These are phyloP conservation scores for Parnassius orleans DNA, from an alignment of 2,888 invertebrate genomes.

Conservation along the genomic window DNA sequence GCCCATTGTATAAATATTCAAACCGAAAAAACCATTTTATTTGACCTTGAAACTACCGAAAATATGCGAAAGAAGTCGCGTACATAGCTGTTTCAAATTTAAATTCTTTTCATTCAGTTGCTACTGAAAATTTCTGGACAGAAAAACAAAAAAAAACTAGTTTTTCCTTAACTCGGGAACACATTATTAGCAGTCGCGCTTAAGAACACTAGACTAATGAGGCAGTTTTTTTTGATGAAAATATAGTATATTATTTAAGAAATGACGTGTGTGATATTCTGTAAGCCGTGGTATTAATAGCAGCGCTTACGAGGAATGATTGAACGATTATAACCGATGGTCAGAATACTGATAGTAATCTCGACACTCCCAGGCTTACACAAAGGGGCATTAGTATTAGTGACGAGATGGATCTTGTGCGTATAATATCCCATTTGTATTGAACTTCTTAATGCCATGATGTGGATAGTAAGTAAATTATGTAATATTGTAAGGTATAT, in stretches of 20 bases:
- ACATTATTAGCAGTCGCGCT: no score
- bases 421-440: constrained; percentile 34
- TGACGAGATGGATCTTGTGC: constrained; percentile 42
- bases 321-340: constrained; percentile 40
- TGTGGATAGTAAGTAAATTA: constrained; percentile 24
- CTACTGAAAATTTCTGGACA: no score
- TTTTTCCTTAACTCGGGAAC: no score
- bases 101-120: no score
- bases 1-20: no score
- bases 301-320: constrained; percentile 37
- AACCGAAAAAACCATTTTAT: no score
- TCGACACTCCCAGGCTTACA: constrained; percentile 43
- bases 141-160: no score
- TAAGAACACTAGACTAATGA: no score
- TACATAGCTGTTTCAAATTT: no score
- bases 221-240: no score
- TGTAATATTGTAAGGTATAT: background rate
- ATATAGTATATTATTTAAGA: background rate
- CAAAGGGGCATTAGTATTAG: constrained; percentile 55
- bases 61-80: no score
- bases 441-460: constrained; percentile 37
- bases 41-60: no score
- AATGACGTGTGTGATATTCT: constrained; percentile 19
- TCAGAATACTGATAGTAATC: constrained; percentile 45
- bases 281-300: constrained; percentile 30